Percentiles rank a stretch among this genome's conserved stretches.
Evolutionary conservation across 2,113 vertebrate species (phyloP).

Genomic region (Spermophilus dauricus): DNA sequence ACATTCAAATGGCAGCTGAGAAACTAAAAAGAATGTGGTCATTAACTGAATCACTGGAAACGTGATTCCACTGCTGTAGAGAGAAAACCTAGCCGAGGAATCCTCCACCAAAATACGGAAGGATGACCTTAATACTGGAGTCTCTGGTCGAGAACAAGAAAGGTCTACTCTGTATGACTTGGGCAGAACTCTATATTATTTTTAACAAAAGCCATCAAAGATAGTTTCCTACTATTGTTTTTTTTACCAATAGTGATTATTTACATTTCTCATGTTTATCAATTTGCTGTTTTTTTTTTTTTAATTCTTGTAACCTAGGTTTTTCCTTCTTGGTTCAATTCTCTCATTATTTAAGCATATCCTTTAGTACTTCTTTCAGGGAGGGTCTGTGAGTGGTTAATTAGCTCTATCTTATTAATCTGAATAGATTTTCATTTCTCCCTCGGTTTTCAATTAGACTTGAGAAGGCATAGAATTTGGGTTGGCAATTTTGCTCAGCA

Average conservation of each 20-base stretch:
- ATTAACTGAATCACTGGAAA: slow-evolving; percentile 93
- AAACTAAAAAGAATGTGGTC: slow-evolving; percentile 91
- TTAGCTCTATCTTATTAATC: not conserved
- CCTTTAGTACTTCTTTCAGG: not conserved
- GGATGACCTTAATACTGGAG: slow-evolving; percentile 93
- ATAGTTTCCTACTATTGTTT: not conserved
- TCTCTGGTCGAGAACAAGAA: slow-evolving; percentile 90
- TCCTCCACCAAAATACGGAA: slow-evolving; percentile 93
- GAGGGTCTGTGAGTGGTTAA: not conserved
- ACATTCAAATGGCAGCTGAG: slow-evolving; percentile 93
- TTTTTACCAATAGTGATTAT: not conserved
- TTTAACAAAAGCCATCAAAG: not conserved
- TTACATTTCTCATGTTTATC: not conserved
- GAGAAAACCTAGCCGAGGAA: slow-evolving; percentile 92
- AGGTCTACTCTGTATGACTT: slow-evolving; percentile 92
- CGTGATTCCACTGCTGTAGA: slow-evolving; percentile 93
- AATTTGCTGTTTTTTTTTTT: not conserved
- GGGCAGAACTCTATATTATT: slow-evolving; percentile 84
- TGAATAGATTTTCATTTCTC: not conserved
- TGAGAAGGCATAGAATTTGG: not conserved
- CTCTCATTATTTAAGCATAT: not conserved
- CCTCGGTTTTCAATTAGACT: not conserved
- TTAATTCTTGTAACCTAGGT: not conserved
- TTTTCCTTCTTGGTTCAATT: slow-evolving; percentile 10
- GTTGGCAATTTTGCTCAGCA: not conserved